A percentile compares a stretch with the other conserved stretches of the same genome.
Conservation (phyloP, 2,888 invertebrate species). For the Meta bourneti region DNA sequence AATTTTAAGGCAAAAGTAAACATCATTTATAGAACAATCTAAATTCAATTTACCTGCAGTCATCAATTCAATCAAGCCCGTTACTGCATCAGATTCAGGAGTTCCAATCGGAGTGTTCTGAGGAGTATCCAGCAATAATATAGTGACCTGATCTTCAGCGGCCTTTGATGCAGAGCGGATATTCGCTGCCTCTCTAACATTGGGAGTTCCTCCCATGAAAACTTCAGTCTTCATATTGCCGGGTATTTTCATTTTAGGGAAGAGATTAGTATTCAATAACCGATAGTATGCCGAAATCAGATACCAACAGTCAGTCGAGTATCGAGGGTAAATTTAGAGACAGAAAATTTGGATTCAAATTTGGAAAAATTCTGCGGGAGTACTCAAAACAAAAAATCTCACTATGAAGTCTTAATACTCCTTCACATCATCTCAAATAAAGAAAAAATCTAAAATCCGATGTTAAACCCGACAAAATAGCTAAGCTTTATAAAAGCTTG, state of each 20-base stretch:
- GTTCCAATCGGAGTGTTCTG: constrained; percentile 70
- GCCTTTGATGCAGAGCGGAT: constrained; percentile 28
- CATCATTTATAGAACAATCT: neutral
- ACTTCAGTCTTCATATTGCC: constrained; percentile 65
- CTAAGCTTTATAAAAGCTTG: constrained; percentile 64
- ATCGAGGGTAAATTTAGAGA: neutral
- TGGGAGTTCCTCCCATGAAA: constrained; percentile 42
- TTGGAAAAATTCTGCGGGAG: neutral
- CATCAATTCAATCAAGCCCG: neutral
- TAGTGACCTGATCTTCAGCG: constrained; percentile 33
- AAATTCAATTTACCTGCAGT: constrained; percentile 19
- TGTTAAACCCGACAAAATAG: constrained; percentile 68
- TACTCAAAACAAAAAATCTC: constrained; percentile 34
- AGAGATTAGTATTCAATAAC: neutral
- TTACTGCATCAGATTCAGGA: constrained; percentile 55
- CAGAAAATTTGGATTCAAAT: neutral
- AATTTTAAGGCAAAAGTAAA: neutral
- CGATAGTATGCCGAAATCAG: neutral
- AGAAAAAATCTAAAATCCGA: constrained; percentile 59
- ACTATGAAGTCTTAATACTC: constrained; percentile 47
- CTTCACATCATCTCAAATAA: constrained; percentile 27
- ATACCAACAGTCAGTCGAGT: neutral
- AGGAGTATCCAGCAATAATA: constrained; percentile 70
- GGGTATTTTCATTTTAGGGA: neutral
- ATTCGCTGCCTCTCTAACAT: constrained; percentile 21